Evolutionary conservation across 2,797 vertebrate genomes (phyloP), one percentile per base, ranked within the genome.

Genomic region (Spinus pinus): DNA sequence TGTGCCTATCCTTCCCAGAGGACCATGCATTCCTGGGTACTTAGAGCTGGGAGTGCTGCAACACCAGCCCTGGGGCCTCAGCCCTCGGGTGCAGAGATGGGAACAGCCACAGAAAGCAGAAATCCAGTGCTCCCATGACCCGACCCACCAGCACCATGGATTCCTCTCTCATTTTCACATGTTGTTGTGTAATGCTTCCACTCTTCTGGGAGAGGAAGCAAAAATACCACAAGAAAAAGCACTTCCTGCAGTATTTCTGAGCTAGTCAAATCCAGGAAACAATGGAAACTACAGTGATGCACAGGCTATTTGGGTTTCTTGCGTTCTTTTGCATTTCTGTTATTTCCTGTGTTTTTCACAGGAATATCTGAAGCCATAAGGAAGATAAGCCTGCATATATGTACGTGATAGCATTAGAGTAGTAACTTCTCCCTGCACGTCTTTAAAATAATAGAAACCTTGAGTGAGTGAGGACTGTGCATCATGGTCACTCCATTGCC

Each of bases 171-270:
- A 90, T 95, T 94, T 93, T 88, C 64, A 82, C 86, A 33, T 93
- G 94, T 56, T 0, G 0, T 78, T 94, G 94, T 94, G 88, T 80
- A 90, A 95, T 39, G 25, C 77, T 80, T 94, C 81, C 62, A 82
- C 51, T 79, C 77, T 67, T 80, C 77, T 85, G 82, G 56, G 54
- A 53, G 44, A 88, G 54, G 94, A 96, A 96, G 69, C 88, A 93
- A 81, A 94, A 94, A 79, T 35, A 90, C 81, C 89, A 62, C 75
- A 77, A 88, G 69, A 87, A 95, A 87, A 90, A 93, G 44, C 82
- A 85, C 71, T 95, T 95, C 93, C 95, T 96, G 91, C 56, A 71
- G 41, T 75, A 62, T 79, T 91, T 95, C 57, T 95, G 88, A 94
- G 82, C 50, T 88, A 78, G 80, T 78, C 77, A 93, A 89, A 69